A percentile compares a stretch with the other conserved stretches of the same genome.
Conservation (phyloP, 2,888 invertebrate genomes). For the Drosophila cyrtoloma region DNA sequence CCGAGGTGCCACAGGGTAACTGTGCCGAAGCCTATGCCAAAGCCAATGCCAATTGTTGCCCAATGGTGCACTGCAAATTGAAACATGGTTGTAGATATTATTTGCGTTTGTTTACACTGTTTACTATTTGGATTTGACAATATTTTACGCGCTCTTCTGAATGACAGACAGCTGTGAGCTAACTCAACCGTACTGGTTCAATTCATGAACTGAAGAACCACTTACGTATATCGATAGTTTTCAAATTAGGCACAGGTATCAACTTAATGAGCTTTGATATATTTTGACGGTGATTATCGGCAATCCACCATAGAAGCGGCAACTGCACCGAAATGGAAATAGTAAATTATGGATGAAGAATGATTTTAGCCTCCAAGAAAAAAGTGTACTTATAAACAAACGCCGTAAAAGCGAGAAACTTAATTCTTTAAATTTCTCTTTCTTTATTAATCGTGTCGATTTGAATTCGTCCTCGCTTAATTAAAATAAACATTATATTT, state of each 20-base stretch:
- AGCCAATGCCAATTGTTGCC: background rate
- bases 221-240: background rate
- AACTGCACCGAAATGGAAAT: background rate
- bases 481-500: too few species aligned
- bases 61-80: background rate
- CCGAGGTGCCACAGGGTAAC: background rate
- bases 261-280: background rate
- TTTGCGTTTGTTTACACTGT: background rate
- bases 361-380: background rate
- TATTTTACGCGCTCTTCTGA: background rate
- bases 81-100: background rate
- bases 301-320: background rate
- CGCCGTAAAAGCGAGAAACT: background rate
- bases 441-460: too few species aligned
- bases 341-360: background rate
- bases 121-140: background rate
- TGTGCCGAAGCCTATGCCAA: background rate
- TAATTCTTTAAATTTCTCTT: background rate
- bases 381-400: too few species aligned
- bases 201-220: background rate
- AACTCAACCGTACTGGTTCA: background rate
- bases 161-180: background rate
- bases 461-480: too few species aligned
- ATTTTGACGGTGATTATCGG: background rate
- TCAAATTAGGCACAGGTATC: background rate